Percentiles rank a stretch among this genome's conserved stretches.
Evolutionary conservation across 2,888 invertebrate genomes (phyloP).

Genomic region (Adelphocoris suturalis): DNA sequence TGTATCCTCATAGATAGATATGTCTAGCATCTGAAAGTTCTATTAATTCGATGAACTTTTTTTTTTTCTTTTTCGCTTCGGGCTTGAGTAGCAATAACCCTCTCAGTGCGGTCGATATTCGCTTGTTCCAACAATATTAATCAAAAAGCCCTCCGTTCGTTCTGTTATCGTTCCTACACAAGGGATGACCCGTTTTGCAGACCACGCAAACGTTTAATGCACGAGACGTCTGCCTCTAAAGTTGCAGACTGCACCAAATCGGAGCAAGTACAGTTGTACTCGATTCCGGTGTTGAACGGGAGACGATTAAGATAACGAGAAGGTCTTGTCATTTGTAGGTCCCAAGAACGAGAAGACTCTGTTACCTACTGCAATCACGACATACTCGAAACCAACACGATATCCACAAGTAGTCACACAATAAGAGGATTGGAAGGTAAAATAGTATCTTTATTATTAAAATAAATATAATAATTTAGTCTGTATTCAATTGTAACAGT

Average conservation of each 20-base stretch:
- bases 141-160: neutral
- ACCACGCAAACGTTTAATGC: slow-evolving; percentile 25
- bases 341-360: neutral
- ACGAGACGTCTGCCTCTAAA: neutral
- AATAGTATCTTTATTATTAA: too few relatives aligned
- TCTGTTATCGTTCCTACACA: neutral
- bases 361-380: neutral
- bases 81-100: slow-evolving; percentile 1
- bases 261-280: neutral
- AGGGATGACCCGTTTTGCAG: neutral
- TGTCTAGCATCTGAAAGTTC: too few relatives aligned
- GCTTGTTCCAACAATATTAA: slow-evolving; percentile 32
- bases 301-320: too few relatives aligned
- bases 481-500: too few relatives aligned
- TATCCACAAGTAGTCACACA: neutral
- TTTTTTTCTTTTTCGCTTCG: neutral
- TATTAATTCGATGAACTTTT: too few relatives aligned
- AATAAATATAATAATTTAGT: too few relatives aligned
- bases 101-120: neutral
- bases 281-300: too few relatives aligned
- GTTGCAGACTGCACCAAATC: slow-evolving; percentile 3
- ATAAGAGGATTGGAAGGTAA: too few relatives aligned
- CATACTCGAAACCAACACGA: neutral
- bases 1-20: too few relatives aligned
- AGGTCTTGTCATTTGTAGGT: neutral